These are phyloP conservation scores for Hypomecis atomaria DNA, from an alignment of 2,888 invertebrate genomes.

Conservation along the genomic window DNA sequence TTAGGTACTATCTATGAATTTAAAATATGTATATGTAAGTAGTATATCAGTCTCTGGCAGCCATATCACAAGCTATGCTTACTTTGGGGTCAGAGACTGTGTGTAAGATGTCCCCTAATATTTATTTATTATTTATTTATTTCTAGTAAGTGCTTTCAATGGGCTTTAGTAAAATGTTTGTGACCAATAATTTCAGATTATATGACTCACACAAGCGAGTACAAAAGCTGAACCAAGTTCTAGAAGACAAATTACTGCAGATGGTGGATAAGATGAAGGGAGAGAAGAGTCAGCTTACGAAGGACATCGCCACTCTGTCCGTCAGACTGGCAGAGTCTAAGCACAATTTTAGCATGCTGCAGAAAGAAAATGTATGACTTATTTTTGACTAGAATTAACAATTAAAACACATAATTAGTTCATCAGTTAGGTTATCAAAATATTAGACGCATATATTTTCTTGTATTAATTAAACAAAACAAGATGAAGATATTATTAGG, in stretches of 20 bases:
- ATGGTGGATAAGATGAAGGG: constrained; percentile 96
- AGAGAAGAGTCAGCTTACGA: constrained; percentile 93
- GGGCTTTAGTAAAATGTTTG: constrained; percentile 1
- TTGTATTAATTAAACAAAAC: background rate
- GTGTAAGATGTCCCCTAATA: too few relatives aligned
- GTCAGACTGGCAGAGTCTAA: constrained; percentile 93
- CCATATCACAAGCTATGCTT: too few relatives aligned
- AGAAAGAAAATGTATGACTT: constrained; percentile 92
- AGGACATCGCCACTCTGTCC: constrained; percentile 93
- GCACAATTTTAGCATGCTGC: constrained; percentile 91
- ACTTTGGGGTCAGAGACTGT: too few relatives aligned
- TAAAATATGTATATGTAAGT: too few relatives aligned
- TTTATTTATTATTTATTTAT: too few relatives aligned
- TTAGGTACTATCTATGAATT: too few relatives aligned
- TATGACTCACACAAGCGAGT: constrained; percentile 97
- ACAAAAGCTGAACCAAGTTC: constrained; percentile 96
- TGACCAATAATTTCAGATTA: constrained; percentile 82
- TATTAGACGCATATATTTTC: too few relatives aligned
- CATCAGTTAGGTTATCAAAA: too few relatives aligned
- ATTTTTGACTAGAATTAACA: background rate
- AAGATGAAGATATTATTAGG: too few relatives aligned
- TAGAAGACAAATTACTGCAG: constrained; percentile 96
- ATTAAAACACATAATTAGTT: too few relatives aligned
- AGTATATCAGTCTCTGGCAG: too few relatives aligned
- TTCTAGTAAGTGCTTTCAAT: background rate